Evolutionary conservation across 2,888 invertebrate genomes (phyloP).

Genomic region (Volucella inanis): DNA sequence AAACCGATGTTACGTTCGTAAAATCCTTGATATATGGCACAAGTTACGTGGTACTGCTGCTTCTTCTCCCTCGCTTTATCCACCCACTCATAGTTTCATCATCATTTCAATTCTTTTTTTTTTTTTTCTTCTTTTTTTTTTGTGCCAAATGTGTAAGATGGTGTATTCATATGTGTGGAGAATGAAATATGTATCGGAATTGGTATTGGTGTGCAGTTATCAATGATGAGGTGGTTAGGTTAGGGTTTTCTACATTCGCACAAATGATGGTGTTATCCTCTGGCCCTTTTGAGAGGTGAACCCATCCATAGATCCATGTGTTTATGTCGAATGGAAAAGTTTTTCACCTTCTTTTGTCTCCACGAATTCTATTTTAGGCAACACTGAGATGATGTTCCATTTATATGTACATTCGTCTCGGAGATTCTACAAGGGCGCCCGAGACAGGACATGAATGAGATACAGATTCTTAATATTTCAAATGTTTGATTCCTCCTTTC

Average conservation of each 20-base stretch:
- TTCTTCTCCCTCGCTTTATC: slow-evolving; percentile 56
- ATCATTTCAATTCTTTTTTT: too few species aligned
- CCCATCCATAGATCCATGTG: slow-evolving; percentile 31
- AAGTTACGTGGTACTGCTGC: slow-evolving; percentile 72
- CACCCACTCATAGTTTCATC: slow-evolving; percentile 4
- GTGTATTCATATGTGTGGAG: slow-evolving; percentile 5
- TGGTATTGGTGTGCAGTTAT: slow-evolving; percentile 50
- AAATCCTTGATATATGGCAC: slow-evolving; percentile 74
- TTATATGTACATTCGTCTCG: background rate
- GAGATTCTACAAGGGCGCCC: background rate
- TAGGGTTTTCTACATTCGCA: slow-evolving; percentile 44
- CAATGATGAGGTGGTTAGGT: slow-evolving; percentile 54
- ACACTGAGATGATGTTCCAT: background rate
- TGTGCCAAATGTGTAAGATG: background rate
- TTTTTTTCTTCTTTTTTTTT: background rate
- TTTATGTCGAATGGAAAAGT: slow-evolving; percentile 51
- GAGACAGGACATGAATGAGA: slow-evolving; percentile 11
- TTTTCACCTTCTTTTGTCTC: slow-evolving; percentile 53
- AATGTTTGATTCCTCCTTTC: slow-evolving; percentile 65
- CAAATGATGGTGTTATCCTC: slow-evolving; percentile 3
- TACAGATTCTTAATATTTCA: slow-evolving; percentile 66
- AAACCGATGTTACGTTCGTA: slow-evolving; percentile 75
- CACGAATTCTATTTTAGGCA: slow-evolving; percentile 12
- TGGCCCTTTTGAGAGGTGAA: background rate
- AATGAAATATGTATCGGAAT: slow-evolving; percentile 27